Conservation (phyloP, 1,140 invertebrate species). For the Ridgeia piscesae region DNA sequence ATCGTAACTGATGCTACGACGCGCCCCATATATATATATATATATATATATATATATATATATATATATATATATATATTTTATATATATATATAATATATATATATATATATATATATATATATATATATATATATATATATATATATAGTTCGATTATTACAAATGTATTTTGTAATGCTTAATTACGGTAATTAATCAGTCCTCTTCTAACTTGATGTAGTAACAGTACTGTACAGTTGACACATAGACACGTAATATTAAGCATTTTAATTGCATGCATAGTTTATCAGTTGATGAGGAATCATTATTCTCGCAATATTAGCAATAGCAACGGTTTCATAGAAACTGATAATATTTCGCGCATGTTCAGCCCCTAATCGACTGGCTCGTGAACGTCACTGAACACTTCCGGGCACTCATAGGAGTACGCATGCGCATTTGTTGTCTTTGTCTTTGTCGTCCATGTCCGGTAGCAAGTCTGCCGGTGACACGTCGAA, state of each 20-base stretch:
- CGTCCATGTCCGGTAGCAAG: neutral
- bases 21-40: no score
- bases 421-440: neutral
- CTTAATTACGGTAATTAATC: no score
- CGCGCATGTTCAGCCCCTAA: neutral
- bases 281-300: neutral
- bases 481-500: constrained; percentile 24
- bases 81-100: no score
- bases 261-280: neutral
- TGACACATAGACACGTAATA: neutral
- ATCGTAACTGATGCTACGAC: neutral
- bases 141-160: no score
- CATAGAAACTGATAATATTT: neutral
- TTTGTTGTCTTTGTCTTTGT: neutral
- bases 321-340: neutral
- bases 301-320: neutral
- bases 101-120: no score
- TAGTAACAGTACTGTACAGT: neutral
- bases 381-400: neutral
- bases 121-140: no score
- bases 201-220: neutral
- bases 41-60: no score
- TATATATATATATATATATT: no score
- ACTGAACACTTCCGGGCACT: neutral
- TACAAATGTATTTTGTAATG: no score